Percentiles rank a stretch among this genome's conserved stretches.
These are phyloP conservation scores for Bergia puertoricense DNA, from an alignment of 92 coral and sea anemone species.

Conservation along the genomic window DNA sequence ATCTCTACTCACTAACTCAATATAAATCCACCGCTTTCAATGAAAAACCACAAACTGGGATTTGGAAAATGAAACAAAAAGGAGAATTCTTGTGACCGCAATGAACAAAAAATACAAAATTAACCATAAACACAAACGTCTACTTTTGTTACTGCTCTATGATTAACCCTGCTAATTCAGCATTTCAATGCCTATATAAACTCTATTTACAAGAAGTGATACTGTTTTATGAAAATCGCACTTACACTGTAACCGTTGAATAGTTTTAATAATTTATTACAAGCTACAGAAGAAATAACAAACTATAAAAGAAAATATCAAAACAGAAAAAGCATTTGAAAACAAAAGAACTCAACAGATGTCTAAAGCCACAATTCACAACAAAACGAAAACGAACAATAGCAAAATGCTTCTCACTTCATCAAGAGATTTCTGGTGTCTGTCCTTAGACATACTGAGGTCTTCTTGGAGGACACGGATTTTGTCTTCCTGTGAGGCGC, in stretches of 20 bases:
- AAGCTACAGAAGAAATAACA: background rate
- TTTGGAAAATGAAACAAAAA: background rate
- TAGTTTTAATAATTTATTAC: background rate
- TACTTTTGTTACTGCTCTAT: no score
- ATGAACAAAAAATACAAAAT: background rate
- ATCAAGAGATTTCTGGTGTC: constrained; percentile 70
- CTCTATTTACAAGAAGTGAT: background rate
- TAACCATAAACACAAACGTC: background rate
- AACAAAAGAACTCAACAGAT: background rate
- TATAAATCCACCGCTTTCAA: background rate
- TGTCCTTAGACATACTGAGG: constrained; percentile 69
- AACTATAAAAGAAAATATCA: no score
- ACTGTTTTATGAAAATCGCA: background rate
- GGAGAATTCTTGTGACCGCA: background rate
- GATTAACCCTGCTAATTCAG: no score
- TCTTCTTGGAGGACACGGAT: constrained; percentile 77
- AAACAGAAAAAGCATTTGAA: background rate
- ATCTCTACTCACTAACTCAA: background rate
- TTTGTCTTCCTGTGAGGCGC: constrained; percentile 75
- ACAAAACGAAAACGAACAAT: background rate
- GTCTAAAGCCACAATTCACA: background rate
- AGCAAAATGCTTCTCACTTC: constrained; percentile 59
- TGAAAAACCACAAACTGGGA: background rate
- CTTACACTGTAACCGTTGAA: background rate
- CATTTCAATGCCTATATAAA: no score